Conservation (phyloP, 2,797 vertebrate genomes). For the Poecile montanus region DNA sequence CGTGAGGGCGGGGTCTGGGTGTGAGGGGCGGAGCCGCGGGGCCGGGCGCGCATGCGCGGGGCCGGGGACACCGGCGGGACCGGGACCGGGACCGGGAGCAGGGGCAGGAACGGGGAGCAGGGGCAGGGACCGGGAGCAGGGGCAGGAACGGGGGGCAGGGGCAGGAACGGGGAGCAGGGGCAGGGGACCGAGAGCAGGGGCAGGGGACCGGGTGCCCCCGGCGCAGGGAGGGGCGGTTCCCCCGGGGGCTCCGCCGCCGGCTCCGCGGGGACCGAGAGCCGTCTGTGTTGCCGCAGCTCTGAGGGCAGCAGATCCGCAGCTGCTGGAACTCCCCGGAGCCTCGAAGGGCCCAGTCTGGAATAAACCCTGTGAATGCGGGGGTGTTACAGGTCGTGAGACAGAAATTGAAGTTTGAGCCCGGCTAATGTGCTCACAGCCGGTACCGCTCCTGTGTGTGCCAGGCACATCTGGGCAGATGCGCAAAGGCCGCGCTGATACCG, state of each 20-base stretch:
- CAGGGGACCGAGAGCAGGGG: background rate
- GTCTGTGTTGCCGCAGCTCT: accelerated
- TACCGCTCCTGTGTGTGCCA: accelerated
- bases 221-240: background rate
- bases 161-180: background rate
- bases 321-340: accelerated
- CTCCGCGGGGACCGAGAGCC: accelerated
- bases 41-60: background rate
- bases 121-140: background rate
- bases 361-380: accelerated
- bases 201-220: background rate
- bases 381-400: accelerated
- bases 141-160: background rate
- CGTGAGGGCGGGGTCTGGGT: background rate
- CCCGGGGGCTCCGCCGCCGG: background rate
- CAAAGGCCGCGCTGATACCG: accelerated
- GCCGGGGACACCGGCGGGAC: background rate
- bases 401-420: accelerated
- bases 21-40: background rate
- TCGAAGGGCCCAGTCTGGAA: background rate
- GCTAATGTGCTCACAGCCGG: accelerated
- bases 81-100: background rate
- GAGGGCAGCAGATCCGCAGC: background rate
- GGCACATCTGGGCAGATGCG: background rate
- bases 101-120: background rate